Evolutionary conservation across 1,140 invertebrate species (phyloP), one percentile per base, ranked within the genome.

Genomic region (Achatina immaculata): DNA sequence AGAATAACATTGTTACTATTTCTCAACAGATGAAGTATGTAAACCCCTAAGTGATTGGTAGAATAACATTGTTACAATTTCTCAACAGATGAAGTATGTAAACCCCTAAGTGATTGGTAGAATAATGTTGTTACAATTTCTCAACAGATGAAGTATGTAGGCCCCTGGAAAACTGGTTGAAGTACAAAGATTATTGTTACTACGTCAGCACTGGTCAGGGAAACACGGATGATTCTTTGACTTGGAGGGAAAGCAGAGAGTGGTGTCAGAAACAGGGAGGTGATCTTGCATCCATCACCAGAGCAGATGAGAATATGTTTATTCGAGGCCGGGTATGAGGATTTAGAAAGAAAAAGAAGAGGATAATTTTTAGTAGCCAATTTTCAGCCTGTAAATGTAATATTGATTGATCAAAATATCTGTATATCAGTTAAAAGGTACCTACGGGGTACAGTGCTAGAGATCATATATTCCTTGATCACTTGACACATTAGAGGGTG

Each of bases 121-220:
- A 45, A 19, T 45, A 45, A 45, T 45, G 7, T 9, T 9, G 7
- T 45, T 45, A 45, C 7, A n/a, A n/a, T n/a, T 62, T 62, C 21
- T 16, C 58, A 62, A 62, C 58, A 62, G 58, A 6, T 9, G 58
- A 28, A 19, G n/a, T 28, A 6, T 62, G 58, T 19, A 3, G 58
- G 16, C 58, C 58, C 1, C 31, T 62, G 58, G 43, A 21, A 42
- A 51, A 16, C 71, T 73, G 71, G 71, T 3, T 7, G 42, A 73
- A 73, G 71, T 62, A 76, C 36, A 76, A 76, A 40, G 55, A 43
- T 38, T 40, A 76, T 31, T 76, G 74, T 40, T 76, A 76, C 36
- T 40, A 76, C 55, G 40, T 76, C 38, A 36, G 45, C 16, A 51
- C n/a, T 43, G 74, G 74, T 1, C 24, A 76, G 11, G 74, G 51